A percentile compares a stretch with the other conserved stretches of the same genome.
Evolutionary conservation across 2,113 vertebrate genomes (phyloP).

Genomic region (Chloroceryle aenea): DNA sequence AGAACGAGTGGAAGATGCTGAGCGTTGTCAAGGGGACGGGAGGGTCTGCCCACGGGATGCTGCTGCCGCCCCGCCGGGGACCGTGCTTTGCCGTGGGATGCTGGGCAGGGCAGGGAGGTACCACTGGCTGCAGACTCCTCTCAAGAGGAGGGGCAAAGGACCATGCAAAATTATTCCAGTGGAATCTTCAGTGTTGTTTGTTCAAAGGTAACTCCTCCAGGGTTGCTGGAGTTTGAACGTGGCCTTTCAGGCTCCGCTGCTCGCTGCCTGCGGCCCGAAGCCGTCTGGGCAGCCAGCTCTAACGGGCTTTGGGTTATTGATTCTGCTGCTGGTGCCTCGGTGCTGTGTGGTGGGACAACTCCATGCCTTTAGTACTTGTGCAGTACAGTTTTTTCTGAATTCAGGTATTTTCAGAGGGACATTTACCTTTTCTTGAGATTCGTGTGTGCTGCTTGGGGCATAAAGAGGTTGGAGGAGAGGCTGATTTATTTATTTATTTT

Average conservation of each 20-base stretch:
- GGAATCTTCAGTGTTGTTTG: neutral
- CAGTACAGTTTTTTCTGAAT: neutral
- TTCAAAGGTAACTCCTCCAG: neutral
- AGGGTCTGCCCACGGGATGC: neutral
- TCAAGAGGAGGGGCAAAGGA: neutral
- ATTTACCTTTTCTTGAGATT: neutral
- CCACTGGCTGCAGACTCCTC: fast-evolving
- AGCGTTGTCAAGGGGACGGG: neutral
- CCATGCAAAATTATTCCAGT: fast-evolving
- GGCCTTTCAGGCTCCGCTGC: neutral
- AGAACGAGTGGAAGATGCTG: fast-evolving
- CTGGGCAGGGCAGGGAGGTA: neutral
- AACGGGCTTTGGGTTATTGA: neutral
- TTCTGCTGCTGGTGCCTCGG: neutral
- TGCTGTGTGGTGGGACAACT: neutral
- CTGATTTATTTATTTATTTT: neutral
- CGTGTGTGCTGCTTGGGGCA: neutral
- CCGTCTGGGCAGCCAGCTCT: neutral
- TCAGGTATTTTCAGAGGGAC: neutral
- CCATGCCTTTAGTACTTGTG: neutral
- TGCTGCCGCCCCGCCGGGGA: neutral
- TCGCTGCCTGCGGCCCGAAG: neutral
- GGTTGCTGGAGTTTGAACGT: neutral
- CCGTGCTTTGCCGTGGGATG: fast-evolving
- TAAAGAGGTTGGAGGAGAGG: neutral